Base-by-base conservation (phyloP, 2,113 vertebrate genomes). In the Psephotus haematonotus region DNA sequence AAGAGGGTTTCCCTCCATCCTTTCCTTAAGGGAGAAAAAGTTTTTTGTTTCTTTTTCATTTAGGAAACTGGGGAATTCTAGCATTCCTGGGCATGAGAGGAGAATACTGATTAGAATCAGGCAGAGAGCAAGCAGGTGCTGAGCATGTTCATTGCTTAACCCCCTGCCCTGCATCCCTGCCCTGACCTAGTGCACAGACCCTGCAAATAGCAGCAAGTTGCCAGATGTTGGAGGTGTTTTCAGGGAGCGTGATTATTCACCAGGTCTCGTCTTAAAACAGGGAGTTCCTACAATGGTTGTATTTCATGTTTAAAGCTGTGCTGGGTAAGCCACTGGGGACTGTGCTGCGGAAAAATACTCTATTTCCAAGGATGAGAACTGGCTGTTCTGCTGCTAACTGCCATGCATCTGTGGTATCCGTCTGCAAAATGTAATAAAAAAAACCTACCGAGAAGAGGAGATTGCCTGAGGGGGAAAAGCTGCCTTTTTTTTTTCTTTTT, bases 131-230 rank as follows among this genome's bases (percentile, higher is more conserved):
- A 88, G 94, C 89, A 95, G 93, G 94, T 93, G 94, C 89, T 91
- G 82, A 91, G 95, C 91, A 93, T 92, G 92, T 93, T 96, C 92
- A 19, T 91, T 94, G 90, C 94, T 93, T 95, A 95, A 96, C 95
- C 95, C 87, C 83, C 84, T 96, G 93, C 93, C 92, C 87, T 33
- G 84, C 80, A 88, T 80, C 82, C 75, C 55, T 11, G 62, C 91
- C 78, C 86, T 96, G 94, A 94, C 95, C 93, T 82, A 86, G 85
- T 0, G 0, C 79, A 3, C 70, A 95, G 83, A 76, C 74, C 82
- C 70, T 14, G 94, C 68, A 78, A 53, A 67, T 28, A 75, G 65
- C 91, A 86, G 89, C 78, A 28, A 93, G 81, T 50, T 87, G 88
- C 95, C 91, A 95, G 96, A 96, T 96, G 92, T 92, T 90, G 86